phyloP scores from a whole-genome alignment of 1,140 invertebrate genomes.

The Listronotus oregonensis region DNA sequence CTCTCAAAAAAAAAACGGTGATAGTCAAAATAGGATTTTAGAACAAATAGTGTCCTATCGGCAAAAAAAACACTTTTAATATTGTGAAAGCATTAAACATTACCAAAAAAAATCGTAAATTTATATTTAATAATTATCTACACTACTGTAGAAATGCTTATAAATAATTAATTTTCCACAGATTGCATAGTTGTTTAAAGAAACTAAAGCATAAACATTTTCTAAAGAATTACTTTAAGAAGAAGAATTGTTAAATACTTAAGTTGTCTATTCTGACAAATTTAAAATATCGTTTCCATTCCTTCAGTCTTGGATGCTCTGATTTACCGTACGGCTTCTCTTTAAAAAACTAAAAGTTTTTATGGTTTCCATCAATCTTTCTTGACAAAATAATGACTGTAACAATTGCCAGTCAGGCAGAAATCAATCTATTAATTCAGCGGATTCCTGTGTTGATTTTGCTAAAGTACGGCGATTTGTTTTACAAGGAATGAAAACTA shows the following conservation, averaged over 20 bases:
- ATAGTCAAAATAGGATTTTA: too few species aligned
- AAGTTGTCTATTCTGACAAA: conserved; percentile 12
- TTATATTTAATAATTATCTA: too few species aligned
- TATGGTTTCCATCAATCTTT: conserved; percentile 23
- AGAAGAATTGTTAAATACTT: conserved; percentile 10
- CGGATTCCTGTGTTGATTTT: neutral
- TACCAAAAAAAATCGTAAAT: too few species aligned
- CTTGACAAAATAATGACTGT: conserved; percentile 30
- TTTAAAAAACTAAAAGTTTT: conserved; percentile 17
- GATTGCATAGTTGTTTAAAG: too few species aligned
- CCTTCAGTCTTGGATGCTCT: conserved; percentile 4
- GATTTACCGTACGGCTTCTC: neutral
- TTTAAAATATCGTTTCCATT: conserved; percentile 31
- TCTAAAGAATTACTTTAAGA: too few species aligned
- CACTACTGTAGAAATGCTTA: too few species aligned
- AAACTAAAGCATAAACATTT: too few species aligned
- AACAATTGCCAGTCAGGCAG: conserved; percentile 18
- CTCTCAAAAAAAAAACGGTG: too few species aligned
- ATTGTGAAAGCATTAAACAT: too few species aligned
- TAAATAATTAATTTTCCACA: too few species aligned
- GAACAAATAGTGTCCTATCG: too few species aligned
- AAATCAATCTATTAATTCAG: conserved; percentile 26
- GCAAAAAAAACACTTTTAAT: too few species aligned
- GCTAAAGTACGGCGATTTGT: conserved; percentile 3
- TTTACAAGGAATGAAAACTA: conserved; percentile 14